Evolutionary conservation across 2,113 vertebrate genomes (phyloP).

Genomic region (Hucho hucho): DNA sequence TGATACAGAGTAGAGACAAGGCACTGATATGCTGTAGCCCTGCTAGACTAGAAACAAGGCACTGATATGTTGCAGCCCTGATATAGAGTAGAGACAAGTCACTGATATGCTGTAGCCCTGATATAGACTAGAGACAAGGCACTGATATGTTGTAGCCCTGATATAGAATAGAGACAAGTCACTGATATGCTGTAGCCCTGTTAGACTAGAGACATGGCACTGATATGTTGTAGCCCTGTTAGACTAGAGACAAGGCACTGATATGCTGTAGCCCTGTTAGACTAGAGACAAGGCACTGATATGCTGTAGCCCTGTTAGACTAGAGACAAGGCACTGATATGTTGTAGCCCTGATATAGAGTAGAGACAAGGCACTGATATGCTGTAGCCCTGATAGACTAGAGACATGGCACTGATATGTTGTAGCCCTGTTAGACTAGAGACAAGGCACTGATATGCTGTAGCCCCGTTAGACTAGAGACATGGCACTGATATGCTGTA

Average conservation of each 20-base stretch:
- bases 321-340: neutral
- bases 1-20: neutral
- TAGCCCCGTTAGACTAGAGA: too few relatives aligned
- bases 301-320: neutral
- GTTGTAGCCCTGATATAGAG: too few relatives aligned
- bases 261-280: slow-evolving; percentile 28
- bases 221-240: neutral
- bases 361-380: slow-evolving; percentile 56
- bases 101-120: too few relatives aligned
- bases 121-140: too few relatives aligned
- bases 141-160: neutral
- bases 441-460: too few relatives aligned
- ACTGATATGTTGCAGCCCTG: too few relatives aligned
- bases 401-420: too few relatives aligned
- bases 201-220: slow-evolving; percentile 37
- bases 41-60: too few relatives aligned
- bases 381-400: neutral
- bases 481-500: too few relatives aligned
- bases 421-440: too few relatives aligned
- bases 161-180: slow-evolving; percentile 27
- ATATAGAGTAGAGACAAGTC: too few relatives aligned
- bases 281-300: neutral
- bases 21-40: too few relatives aligned
- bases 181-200: slow-evolving; percentile 44
- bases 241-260: slow-evolving; percentile 46